Percentiles rank a stretch among this genome's conserved stretches.
Evolutionary conservation across 2,888 invertebrate species (phyloP).

Genomic region (Catotricha subobsoleta): DNA sequence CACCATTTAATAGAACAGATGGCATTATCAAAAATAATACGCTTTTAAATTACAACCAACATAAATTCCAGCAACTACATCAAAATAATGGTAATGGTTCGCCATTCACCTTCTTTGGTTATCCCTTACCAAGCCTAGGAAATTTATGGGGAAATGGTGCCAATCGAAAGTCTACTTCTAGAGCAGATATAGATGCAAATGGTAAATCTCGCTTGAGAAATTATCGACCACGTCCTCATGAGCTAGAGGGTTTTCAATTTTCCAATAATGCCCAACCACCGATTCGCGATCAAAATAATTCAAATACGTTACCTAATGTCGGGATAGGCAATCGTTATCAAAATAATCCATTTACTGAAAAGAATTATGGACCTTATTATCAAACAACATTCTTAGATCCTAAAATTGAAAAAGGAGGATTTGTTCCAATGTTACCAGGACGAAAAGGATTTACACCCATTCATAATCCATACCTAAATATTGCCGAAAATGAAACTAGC

Average conservation of each 20-base stretch:
- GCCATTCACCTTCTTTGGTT: slow-evolving; percentile 68
- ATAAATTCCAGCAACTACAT: slow-evolving; percentile 20
- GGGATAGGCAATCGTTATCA: too few relatives aligned
- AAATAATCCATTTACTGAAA: background rate
- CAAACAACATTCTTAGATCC: slow-evolving; percentile 21
- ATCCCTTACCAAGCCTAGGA: slow-evolving; percentile 56
- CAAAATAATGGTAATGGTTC: slow-evolving; percentile 21
- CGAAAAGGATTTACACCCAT: slow-evolving; percentile 53
- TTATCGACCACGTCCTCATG: slow-evolving; percentile 14
- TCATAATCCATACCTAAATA: slow-evolving; percentile 28
- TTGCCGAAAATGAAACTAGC: slow-evolving; percentile 17
- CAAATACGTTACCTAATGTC: too few relatives aligned
- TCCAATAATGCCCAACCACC: slow-evolving; percentile 13
- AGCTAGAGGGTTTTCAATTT: slow-evolving; percentile 10
- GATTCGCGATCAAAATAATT: slow-evolving; percentile 2
- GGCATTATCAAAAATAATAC: slow-evolving; percentile 14
- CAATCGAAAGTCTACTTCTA: slow-evolving; percentile 1
- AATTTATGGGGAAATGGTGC: slow-evolving; percentile 36
- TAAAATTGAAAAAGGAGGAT: slow-evolving; percentile 54
- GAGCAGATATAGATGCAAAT: slow-evolving; percentile 6
- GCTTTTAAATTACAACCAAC: slow-evolving; percentile 26
- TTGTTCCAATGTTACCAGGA: slow-evolving; percentile 54
- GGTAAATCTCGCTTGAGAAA: slow-evolving; percentile 15
- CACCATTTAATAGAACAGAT: background rate
- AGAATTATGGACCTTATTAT: slow-evolving; percentile 15